Conservation (phyloP, 2,797 vertebrate genomes). For the Chloroceryle inda region DNA sequence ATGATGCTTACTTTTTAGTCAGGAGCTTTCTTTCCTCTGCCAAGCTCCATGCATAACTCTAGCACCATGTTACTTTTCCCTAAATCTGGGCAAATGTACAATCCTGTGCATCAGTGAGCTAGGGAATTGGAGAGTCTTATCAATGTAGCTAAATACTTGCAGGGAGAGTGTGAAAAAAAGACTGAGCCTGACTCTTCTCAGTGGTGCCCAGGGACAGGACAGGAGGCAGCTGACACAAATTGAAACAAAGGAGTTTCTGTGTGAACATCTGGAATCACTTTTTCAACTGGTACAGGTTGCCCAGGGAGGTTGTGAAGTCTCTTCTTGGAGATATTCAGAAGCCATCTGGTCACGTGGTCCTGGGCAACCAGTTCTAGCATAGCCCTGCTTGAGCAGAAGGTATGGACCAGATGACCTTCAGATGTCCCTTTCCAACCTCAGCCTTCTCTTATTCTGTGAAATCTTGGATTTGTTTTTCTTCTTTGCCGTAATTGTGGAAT, state of each 20-base stretch:
- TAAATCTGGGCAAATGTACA: background rate
- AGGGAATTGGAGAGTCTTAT: background rate
- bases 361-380: rapidly evolving
- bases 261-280: background rate
- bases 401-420: background rate
- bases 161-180: background rate
- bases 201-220: background rate
- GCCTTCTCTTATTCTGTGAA: background rate
- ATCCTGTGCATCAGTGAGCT: background rate
- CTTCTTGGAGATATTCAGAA: background rate
- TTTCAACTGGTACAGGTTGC: background rate
- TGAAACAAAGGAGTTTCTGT: background rate
- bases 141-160: background rate
- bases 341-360: rapidly evolving
- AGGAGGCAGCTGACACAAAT: background rate
- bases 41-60: rapidly evolving
- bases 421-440: background rate
- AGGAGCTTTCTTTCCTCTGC: background rate
- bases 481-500: background rate
- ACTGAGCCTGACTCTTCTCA: background rate
- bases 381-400: background rate
- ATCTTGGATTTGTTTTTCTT: background rate
- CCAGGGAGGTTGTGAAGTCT: background rate
- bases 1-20: background rate
- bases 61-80: background rate